These are phyloP conservation scores for Chamaetylas fuelleborni DNA, from an alignment of 2,113 vertebrate species.

Conservation along the genomic window DNA sequence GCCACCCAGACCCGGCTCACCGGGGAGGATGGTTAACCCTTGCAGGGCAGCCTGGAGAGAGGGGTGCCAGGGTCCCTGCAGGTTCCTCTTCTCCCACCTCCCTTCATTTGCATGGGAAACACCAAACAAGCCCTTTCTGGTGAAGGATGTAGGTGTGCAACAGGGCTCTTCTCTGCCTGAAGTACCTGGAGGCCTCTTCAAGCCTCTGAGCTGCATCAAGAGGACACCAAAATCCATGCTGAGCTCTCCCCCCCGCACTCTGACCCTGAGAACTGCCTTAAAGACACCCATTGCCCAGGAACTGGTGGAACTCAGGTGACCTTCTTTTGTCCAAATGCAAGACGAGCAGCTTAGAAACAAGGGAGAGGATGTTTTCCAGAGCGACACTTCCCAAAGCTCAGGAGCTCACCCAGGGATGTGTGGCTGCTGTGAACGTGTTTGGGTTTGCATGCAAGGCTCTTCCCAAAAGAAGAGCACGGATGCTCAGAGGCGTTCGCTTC, in stretches of 20 bases:
- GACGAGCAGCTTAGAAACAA: not conserved
- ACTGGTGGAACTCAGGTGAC: not conserved
- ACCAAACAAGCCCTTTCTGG: not conserved
- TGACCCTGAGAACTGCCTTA: not conserved
- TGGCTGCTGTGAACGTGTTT: not conserved
- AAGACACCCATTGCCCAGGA: not conserved
- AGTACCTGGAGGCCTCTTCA: not conserved
- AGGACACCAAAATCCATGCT: not conserved
- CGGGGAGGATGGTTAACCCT: constrained; percentile 22
- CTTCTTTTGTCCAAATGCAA: not conserved
- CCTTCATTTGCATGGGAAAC: not conserved
- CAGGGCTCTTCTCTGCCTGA: not conserved
- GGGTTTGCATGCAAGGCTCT: not conserved
- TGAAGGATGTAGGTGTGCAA: not conserved
- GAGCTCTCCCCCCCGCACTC: not conserved
- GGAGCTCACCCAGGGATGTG: not conserved
- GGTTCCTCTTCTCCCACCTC: not conserved
- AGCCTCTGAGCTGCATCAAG: not conserved
- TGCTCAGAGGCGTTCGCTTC: not conserved
- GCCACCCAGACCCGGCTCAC: not conserved
- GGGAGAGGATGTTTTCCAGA: not conserved
- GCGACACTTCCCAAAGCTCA: not conserved
- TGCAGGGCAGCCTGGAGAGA: not conserved
- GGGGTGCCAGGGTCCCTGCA: not conserved
- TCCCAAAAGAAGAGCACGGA: not conserved